Base-by-base conservation (phyloP, 2,888 invertebrate genomes). In the Microdon myrmicae region DNA sequence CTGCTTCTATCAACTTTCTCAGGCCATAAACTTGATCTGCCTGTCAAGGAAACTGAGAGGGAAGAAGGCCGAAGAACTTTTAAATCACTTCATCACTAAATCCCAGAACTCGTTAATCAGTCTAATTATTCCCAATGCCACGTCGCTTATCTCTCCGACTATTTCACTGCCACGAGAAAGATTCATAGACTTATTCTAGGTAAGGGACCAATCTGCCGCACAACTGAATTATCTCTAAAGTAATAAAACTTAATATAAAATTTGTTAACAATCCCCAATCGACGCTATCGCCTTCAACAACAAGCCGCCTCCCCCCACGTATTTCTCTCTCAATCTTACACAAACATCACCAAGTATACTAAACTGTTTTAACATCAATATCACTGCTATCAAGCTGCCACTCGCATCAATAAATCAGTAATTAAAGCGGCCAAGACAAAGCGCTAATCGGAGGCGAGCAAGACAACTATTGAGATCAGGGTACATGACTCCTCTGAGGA, bases 41-140 rank as follows among this genome's bases (percentile, higher is more conserved):
- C n/a, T n/a, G n/a, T n/a, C n/a, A n/a, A n/a, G n/a, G n/a, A n/a
- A n/a, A n/a, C n/a, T n/a, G n/a, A n/a, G n/a, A n/a, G n/a, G n/a
- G n/a, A n/a, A n/a, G n/a, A n/a, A n/a, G n/a, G n/a, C n/a, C n/a
- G 22, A 43, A 44, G 20, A 31, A 41, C 44, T 34, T 28, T 34
- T 16, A 10, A n/a, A 41, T 19, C 12, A 19, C 55, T 56, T 58
- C 45, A 58, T 41, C 51, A 51, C 58, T 64, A 37, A 45, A 51
- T 58, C 58, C 45, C 58, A 56, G 56, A 39, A 47, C 51, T 51
- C 64, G 64, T 64, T 64, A 58, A 58, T 64, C 64, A 58, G 64
- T 20, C 64, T 58, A 58, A 64, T 58, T 58, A 64, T 51, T 47
- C 35, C 26, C 56, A 61, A 61, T 61, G 56, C 49, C 35, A 28